A percentile compares a stretch with the other conserved stretches of the same genome.
phyloP scores from a whole-genome alignment of 92 coral and sea anemone genomes.

The Porites cylindrica region DNA sequence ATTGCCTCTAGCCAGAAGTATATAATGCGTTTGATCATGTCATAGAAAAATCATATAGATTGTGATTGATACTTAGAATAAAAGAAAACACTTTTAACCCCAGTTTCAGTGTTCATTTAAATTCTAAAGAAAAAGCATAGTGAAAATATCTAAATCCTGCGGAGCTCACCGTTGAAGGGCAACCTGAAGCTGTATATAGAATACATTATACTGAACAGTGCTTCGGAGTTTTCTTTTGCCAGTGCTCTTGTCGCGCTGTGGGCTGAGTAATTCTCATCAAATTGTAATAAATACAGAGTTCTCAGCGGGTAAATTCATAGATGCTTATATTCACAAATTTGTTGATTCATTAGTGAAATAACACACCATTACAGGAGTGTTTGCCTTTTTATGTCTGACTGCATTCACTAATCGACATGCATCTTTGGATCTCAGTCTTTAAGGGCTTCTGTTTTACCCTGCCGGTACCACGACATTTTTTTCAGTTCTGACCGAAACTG shows the following conservation, averaged over 20 bases:
- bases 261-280: constrained; percentile 3
- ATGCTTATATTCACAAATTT: not conserved
- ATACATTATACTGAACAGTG: not conserved
- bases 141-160: not conserved
- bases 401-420: not conserved
- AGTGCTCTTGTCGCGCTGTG: not conserved
- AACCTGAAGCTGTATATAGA: not conserved
- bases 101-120: not conserved
- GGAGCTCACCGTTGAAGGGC: not conserved
- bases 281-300: not conserved
- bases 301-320: constrained; percentile 26
- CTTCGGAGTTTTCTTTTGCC: not conserved
- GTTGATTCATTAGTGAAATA: constrained; percentile 23
- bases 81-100: not conserved
- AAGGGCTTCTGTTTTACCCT: not conserved
- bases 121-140: not conserved
- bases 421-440: not conserved
- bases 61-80: too few species aligned
- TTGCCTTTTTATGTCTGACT: constrained; percentile 14
- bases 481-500: too few species aligned
- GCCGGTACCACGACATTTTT: too few species aligned
- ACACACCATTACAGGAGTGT: not conserved
- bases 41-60: too few species aligned
- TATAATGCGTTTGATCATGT: too few species aligned
- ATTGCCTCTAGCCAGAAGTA: not conserved